Base-by-base conservation (phyloP, 2,888 invertebrate genomes). In the Nomada fabriciana region DNA sequence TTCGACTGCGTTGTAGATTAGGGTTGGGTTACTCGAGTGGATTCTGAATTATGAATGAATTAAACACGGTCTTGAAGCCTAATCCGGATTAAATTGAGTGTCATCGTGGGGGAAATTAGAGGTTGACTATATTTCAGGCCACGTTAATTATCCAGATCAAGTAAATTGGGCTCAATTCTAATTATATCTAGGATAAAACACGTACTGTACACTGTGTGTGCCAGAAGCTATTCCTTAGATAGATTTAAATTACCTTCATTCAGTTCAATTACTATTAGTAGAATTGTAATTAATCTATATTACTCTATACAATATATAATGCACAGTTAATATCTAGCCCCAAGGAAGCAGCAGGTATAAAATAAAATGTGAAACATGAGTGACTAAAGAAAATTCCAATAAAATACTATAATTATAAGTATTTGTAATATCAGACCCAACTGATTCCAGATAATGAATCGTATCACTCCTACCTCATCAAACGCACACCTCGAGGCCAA, bases 241-340 rank as follows among this genome's bases (percentile, higher is more conserved):
- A 23, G 63, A 63, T 43, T 43, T 23, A 15, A 43, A 23, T 25
- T 43, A n/a, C 43, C 0, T 25, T 25, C 10, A 25, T 57, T 25
- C 43, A 13, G 23, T n/a, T n/a, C 69, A 43, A 69, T 57, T 57
- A 47, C n/a, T 47, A 15, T 47, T 47, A 69, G 25, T 43, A 5
- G 20, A 47, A 59, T 36, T 36, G 36, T 36, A 36, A 36, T 36
- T 36, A 36, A 36, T 36, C 36, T 36, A 36, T 36, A 36, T 36
- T 36, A 36, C 7, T 36, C 36, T 36, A 1, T 36, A 36, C 9
- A 36, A 36, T 36, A 36, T 7, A 7, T 9, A 36, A 36, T 36
- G 36, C 7, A 36, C 36, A 36, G 36, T 36, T 36, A 36, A 36
- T 36, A 36, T 36, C 36, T 36, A 7, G 36, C 7, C 36, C 7